Conservation (phyloP, 2,113 vertebrate genomes). For the Myotis yumanensis region DNA sequence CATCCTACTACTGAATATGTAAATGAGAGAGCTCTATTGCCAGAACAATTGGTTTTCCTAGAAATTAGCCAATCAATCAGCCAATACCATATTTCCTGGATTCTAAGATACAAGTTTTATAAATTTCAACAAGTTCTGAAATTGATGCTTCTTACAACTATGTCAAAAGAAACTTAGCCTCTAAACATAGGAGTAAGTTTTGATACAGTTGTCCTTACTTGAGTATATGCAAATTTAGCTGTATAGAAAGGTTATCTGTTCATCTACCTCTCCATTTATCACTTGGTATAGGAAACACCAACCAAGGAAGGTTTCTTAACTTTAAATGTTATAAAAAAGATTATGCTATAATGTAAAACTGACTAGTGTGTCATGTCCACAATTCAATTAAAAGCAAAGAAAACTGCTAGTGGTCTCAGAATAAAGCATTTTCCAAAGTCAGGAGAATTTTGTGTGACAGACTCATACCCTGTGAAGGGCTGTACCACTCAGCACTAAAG, state of each 20-base stretch:
- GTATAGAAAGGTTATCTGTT: neutral
- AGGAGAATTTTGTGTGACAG: conserved; percentile 16
- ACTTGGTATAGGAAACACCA: neutral
- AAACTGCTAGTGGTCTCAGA: neutral
- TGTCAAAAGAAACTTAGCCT: conserved; percentile 36
- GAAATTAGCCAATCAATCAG: neutral
- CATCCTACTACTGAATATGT: neutral
- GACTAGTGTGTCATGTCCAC: neutral
- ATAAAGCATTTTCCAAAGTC: neutral
- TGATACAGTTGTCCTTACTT: neutral
- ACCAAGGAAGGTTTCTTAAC: conserved; percentile 33
- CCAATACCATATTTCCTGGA: conserved; percentile 55
- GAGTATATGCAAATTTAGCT: neutral
- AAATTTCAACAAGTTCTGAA: conserved; percentile 57
- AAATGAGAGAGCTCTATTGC: neutral
- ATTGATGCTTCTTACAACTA: neutral
- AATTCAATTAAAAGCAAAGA: conserved; percentile 32
- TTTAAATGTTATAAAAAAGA: conserved; percentile 37
- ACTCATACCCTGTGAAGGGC: neutral
- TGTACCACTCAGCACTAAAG: neutral
- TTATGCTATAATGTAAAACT: neutral
- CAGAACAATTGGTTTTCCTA: conserved; percentile 37
- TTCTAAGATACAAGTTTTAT: conserved; percentile 59
- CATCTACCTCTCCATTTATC: neutral
- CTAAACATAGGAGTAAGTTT: conserved; percentile 12